A percentile compares a stretch with the other conserved stretches of the same genome.
Evolutionary conservation across 1,140 invertebrate species (phyloP).

Genomic region (Anastrepha obliqua): DNA sequence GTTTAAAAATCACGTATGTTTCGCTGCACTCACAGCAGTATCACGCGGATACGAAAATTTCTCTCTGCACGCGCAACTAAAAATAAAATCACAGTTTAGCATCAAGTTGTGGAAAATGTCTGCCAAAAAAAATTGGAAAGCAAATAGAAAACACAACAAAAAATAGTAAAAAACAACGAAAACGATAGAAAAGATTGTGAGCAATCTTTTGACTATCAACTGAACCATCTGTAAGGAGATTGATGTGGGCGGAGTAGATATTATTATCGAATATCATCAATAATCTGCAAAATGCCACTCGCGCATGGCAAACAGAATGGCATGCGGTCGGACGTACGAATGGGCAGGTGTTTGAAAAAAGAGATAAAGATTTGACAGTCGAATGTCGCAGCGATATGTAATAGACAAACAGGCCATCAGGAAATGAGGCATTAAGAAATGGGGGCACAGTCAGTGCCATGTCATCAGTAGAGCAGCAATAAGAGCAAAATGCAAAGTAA

Average conservation of each 20-base stretch:
- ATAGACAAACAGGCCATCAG: not conserved
- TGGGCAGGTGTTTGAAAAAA: too few species aligned
- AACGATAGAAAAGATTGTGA: not conserved
- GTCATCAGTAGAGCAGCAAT: too few species aligned
- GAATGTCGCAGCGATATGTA: not conserved
- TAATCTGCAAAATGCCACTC: constrained; percentile 43
- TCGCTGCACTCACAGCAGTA: not conserved
- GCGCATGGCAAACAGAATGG: not conserved
- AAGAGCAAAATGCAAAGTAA: not conserved
- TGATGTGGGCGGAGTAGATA: not conserved
- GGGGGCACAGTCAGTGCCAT: not conserved
- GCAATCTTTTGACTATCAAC: not conserved
- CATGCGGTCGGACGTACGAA: not conserved
- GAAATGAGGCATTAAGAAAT: not conserved
- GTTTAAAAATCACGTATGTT: not conserved
- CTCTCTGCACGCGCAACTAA: not conserved
- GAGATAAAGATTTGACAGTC: not conserved
- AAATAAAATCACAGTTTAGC: constrained; percentile 19
- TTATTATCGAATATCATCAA: constrained; percentile 49
- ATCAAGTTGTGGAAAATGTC: not conserved
- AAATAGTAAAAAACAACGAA: not conserved
- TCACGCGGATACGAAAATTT: not conserved
- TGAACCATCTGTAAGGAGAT: not conserved
- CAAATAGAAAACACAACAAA: not conserved
- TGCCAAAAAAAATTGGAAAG: not conserved